Conservation (phyloP, 2,113 vertebrate species). For the Peromyscus californicus region DNA sequence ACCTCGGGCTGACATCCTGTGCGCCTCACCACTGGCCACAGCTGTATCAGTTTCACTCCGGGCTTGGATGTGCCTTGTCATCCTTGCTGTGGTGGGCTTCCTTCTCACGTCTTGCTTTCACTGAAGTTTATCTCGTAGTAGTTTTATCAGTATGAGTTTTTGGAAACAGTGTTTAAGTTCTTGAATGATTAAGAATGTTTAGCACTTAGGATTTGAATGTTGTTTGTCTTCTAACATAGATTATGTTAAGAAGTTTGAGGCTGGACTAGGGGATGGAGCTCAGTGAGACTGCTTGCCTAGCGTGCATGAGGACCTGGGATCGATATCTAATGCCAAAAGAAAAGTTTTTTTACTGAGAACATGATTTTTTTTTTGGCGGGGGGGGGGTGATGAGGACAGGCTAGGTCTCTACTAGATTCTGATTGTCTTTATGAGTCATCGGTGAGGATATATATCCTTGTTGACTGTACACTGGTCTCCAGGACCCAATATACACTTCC, state of each 20-base stretch:
- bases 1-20: not conserved
- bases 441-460: accelerated
- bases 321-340: no score
- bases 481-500: no score
- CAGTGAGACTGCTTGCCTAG: not conserved
- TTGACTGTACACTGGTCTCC: accelerated
- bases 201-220: no score
- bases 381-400: no score
- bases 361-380: no score
- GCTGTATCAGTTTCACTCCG: not conserved
- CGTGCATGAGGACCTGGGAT: not conserved
- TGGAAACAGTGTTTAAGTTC: not conserved
- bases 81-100: not conserved
- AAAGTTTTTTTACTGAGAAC: not conserved
- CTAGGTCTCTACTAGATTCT: not conserved
- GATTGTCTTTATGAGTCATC: not conserved
- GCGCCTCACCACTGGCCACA: not conserved
- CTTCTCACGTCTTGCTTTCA: not conserved
- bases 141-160: not conserved
- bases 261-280: not conserved
- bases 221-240: not conserved
- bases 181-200: not conserved
- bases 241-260: not conserved
- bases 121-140: not conserved
- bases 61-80: not conserved